Evolutionary conservation across 2,113 vertebrate genomes (phyloP).

Genomic region (Prunella fulvescens): DNA sequence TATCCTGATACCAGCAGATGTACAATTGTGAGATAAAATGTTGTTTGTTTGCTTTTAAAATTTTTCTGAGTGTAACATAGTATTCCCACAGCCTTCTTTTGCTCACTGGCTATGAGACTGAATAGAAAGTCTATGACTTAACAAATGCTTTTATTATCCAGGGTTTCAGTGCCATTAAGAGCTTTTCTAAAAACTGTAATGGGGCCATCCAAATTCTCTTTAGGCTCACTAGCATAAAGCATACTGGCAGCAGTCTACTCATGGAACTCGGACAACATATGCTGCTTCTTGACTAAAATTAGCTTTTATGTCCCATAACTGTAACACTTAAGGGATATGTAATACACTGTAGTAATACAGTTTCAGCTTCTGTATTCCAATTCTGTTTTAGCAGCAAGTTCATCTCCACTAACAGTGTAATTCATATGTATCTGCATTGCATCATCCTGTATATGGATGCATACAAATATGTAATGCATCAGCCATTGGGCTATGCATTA

Average conservation of each 20-base stretch:
- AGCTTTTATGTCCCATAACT: background rate
- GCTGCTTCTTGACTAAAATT: conserved; percentile 9
- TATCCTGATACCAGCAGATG: background rate
- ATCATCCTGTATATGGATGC: background rate
- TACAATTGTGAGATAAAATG: background rate
- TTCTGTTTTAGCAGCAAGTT: background rate
- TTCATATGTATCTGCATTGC: background rate
- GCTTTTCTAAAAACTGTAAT: conserved; percentile 1
- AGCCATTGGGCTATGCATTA: background rate
- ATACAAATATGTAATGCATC: background rate
- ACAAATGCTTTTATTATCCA: conserved; percentile 43
- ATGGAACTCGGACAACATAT: background rate
- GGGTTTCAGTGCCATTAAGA: conserved; percentile 20
- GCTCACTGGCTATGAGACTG: background rate
- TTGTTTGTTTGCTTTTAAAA: conserved; percentile 40
- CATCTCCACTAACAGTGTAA: background rate
- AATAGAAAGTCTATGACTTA: conserved; percentile 21
- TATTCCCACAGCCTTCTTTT: conserved; percentile 47
- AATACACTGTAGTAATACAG: background rate
- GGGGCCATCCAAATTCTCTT: conserved; percentile 23
- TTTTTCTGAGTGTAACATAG: conserved; percentile 10
- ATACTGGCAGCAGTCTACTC: background rate
- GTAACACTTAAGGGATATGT: background rate
- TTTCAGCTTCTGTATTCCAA: background rate
- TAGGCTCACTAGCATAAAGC: background rate